These are phyloP conservation scores for Vulpes lagopus DNA, from an alignment of 2,113 vertebrate species.

Conservation along the genomic window DNA sequence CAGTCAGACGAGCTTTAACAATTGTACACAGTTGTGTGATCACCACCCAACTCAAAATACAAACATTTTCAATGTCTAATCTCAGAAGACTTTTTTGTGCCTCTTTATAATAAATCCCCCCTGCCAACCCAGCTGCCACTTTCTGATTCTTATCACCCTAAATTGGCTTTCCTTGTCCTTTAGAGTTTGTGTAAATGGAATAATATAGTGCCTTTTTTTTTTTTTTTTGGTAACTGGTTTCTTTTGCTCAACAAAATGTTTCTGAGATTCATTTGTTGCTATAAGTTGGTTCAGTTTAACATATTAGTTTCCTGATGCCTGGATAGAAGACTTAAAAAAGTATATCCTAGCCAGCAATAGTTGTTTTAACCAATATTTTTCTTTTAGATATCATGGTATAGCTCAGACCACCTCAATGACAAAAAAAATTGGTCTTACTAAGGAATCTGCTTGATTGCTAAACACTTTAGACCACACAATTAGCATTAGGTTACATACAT, in stretches of 20 bases:
- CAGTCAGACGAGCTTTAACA: neutral
- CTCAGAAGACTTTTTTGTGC: neutral
- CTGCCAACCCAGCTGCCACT: neutral
- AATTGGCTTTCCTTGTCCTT: neutral
- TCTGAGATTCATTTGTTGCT: neutral
- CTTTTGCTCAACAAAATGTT: neutral
- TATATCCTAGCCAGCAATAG: conserved; percentile 79
- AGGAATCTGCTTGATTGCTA: conserved; percentile 68
- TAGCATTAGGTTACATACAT: conserved; percentile 60
- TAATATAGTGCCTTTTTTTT: neutral
- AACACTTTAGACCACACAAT: conserved; percentile 74
- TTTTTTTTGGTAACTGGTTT: neutral
- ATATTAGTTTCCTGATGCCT: neutral
- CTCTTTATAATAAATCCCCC: neutral
- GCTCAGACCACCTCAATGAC: neutral
- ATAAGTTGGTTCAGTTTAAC: neutral
- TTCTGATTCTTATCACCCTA: neutral
- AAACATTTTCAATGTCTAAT: neutral
- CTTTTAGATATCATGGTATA: conserved; percentile 73
- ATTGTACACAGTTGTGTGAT: neutral
- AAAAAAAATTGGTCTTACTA: neutral
- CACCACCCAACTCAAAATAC: neutral
- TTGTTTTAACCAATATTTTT: conserved; percentile 80
- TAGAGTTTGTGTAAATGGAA: conserved; percentile 9
- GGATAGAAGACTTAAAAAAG: conserved; percentile 82